A percentile compares a stretch with the other conserved stretches of the same genome.
These are phyloP conservation scores for Etheostoma cragini DNA, from an alignment of 2,113 vertebrate genomes.

Conservation along the genomic window DNA sequence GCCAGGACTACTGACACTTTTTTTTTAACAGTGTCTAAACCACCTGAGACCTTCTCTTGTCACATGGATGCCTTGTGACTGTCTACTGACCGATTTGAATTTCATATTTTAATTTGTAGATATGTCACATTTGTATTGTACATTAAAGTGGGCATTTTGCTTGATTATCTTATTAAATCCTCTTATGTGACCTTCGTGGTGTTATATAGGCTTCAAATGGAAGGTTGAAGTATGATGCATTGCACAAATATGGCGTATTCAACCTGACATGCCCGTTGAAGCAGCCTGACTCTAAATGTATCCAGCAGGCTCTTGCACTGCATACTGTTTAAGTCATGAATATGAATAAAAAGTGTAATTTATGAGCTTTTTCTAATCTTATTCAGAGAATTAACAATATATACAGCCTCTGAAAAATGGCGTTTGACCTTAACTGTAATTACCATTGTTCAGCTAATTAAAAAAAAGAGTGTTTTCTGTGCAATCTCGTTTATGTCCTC, in stretches of 20 bases:
- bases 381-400: background rate
- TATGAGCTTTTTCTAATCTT: background rate
- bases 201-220: conserved; percentile 43
- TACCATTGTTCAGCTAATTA: background rate
- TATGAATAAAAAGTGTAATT: conserved; percentile 16
- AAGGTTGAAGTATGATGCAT: conserved; percentile 25
- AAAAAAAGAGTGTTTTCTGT: background rate
- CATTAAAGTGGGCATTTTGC: background rate
- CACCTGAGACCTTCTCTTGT: background rate
- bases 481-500: background rate
- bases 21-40: conserved; percentile 9
- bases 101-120: background rate
- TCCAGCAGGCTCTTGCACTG: conserved; percentile 31
- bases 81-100: background rate
- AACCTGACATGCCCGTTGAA: conserved; percentile 72
- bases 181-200: conserved; percentile 40
- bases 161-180: conserved; percentile 17
- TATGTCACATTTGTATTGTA: background rate
- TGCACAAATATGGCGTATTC: conserved; percentile 54
- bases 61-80: conserved; percentile 25
- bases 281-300: conserved; percentile 45
- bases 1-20: conserved; percentile 35
- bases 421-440: background rate
- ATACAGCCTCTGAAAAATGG: background rate
- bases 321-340: conserved; percentile 43